A percentile compares a stretch with the other conserved stretches of the same genome.
These are phyloP conservation scores for Acipenser transmontanus DNA, from an alignment of 2,797 vertebrate genomes.

Conservation along the genomic window DNA sequence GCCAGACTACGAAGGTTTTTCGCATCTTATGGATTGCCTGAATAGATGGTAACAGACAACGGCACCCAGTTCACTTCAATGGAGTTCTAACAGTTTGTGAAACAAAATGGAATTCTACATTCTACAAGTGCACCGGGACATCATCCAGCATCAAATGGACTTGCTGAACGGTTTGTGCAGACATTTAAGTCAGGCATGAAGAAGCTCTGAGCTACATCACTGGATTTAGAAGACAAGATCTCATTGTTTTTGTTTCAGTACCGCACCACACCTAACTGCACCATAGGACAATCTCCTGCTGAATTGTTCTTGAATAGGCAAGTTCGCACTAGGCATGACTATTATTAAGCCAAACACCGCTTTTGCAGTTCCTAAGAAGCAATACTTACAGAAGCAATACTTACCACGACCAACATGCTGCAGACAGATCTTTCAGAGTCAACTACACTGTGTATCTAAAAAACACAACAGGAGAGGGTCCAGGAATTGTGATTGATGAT, in stretches of 20 bases:
- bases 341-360: background rate
- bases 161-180: conserved; percentile 15
- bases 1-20: conserved; percentile 20
- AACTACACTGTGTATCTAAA: conserved; percentile 11
- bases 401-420: conserved; percentile 3
- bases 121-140: background rate
- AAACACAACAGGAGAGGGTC: background rate
- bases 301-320: conserved; percentile 13
- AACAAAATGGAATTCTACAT: conserved; percentile 17
- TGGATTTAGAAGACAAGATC: conserved; percentile 16
- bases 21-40: conserved; percentile 17
- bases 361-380: background rate
- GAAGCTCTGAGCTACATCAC: background rate
- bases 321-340: background rate
- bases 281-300: background rate
- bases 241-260: background rate
- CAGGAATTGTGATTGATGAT: background rate
- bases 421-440: background rate
- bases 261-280: background rate
- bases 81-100: conserved; percentile 17
- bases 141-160: conserved; percentile 10
- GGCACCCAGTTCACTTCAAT: conserved; percentile 13
- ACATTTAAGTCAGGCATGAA: conserved; percentile 4
- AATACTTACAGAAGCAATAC: conserved; percentile 15
- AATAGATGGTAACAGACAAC: conserved; percentile 21